These are phyloP conservation scores for Periphyllus acericola DNA, from an alignment of 2,888 invertebrate species.

Conservation along the genomic window DNA sequence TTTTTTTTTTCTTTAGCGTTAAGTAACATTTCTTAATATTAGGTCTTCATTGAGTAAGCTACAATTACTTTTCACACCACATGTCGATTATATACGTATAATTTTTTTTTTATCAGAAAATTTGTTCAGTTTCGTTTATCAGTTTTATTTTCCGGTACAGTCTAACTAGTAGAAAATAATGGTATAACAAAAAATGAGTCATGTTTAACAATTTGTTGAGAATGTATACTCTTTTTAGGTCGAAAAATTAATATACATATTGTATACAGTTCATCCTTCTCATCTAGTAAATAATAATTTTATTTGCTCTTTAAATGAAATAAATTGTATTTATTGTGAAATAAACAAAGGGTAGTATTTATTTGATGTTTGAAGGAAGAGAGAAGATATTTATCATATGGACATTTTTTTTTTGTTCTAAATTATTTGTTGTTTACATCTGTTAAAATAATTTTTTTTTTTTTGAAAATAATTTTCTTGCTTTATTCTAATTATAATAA, in stretches of 20 bases:
- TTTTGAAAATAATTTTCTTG: conserved; percentile 23
- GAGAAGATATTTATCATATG: neutral
- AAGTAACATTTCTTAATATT: conserved; percentile 51
- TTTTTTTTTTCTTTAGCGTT: conserved; percentile 45
- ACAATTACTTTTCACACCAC: conserved; percentile 35
- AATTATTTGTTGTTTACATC: conserved; percentile 30
- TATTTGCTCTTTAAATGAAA: conserved; percentile 13
- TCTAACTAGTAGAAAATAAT: conserved; percentile 22
- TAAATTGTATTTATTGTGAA: conserved; percentile 14
- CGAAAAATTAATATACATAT: neutral
- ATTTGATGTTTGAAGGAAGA: neutral
- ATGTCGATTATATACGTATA: conserved; percentile 29
- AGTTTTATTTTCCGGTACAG: neutral
- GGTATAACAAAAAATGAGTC: neutral
- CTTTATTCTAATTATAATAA: conserved; percentile 52
- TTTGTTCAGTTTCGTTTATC: neutral
- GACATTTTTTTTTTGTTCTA: conserved; percentile 13
- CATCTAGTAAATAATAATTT: neutral
- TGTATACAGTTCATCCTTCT: neutral
- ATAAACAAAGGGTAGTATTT: neutral
- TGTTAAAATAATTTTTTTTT: conserved; percentile 23
- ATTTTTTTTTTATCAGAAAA: conserved; percentile 26
- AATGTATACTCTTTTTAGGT: conserved; percentile 15
- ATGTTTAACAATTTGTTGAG: neutral
- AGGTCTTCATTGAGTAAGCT: conserved; percentile 24